These are phyloP conservation scores for Notocelia uddmanniana DNA, from an alignment of 2,888 invertebrate species.

Conservation along the genomic window DNA sequence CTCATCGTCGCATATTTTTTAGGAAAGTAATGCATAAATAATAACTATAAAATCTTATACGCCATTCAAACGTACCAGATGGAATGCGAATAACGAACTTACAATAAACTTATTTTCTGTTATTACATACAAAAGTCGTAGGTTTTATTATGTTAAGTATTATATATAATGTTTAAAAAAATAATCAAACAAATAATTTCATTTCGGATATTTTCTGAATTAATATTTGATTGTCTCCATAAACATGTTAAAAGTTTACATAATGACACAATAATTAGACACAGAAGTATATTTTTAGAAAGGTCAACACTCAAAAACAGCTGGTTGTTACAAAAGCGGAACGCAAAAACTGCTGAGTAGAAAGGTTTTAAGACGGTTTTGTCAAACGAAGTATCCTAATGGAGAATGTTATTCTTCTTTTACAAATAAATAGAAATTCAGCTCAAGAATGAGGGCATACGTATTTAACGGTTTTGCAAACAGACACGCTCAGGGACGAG, in stretches of 20 bases:
- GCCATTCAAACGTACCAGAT: background rate
- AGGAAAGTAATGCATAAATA: too few species aligned
- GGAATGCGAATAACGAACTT: background rate
- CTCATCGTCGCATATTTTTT: too few species aligned
- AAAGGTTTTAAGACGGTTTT: background rate
- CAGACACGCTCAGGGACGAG: constrained; percentile 7
- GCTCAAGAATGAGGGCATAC: constrained; percentile 14
- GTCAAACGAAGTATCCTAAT: background rate
- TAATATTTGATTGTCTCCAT: too few species aligned
- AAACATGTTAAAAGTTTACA: too few species aligned
- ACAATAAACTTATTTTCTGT: background rate
- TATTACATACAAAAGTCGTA: background rate
- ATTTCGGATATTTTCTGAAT: too few species aligned
- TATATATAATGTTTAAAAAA: too few species aligned
- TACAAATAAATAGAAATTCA: constrained; percentile 12
- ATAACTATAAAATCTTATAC: background rate
- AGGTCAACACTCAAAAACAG: too few species aligned
- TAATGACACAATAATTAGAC: too few species aligned
- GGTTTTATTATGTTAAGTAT: too few species aligned
- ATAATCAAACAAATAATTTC: too few species aligned
- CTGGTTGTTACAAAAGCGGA: too few species aligned
- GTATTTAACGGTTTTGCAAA: constrained; percentile 34
- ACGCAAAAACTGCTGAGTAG: background rate
- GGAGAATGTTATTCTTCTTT: background rate
- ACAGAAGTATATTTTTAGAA: too few species aligned